Conservation (phyloP, 35 echinoderm and acorn worm species). For the Lytechinus variegatus region DNA sequence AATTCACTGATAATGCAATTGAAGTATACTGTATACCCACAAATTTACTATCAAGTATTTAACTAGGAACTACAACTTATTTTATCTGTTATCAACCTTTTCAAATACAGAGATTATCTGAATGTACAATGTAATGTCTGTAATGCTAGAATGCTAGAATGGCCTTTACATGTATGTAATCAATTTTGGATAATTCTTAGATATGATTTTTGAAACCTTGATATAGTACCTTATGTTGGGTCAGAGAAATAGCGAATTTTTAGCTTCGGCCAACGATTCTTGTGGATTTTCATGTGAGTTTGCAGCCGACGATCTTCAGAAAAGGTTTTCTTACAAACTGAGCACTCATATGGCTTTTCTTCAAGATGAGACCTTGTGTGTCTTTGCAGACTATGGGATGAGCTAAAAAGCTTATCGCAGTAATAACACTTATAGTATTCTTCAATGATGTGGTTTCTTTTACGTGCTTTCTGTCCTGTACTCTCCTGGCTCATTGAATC, state of each 20-base stretch:
- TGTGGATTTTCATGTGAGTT: conserved; percentile 26
- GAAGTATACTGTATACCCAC: too few species aligned
- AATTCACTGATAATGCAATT: too few species aligned
- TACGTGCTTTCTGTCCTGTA: conserved; percentile 27
- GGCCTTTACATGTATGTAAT: too few species aligned
- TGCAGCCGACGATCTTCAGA: not conserved
- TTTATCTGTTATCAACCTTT: too few species aligned
- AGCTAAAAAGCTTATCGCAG: not conserved
- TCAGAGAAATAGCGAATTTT: too few species aligned
- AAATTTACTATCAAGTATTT: too few species aligned
- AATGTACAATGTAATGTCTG: too few species aligned
- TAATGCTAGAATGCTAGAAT: too few species aligned
- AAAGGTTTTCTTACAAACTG: not conserved
- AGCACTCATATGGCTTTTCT: not conserved
- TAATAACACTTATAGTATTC: not conserved
- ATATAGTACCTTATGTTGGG: too few species aligned
- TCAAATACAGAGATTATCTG: too few species aligned
- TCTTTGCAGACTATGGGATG: not conserved
- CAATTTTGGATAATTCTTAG: too few species aligned
- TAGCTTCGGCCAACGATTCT: not conserved
- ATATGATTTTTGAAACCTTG: not conserved
- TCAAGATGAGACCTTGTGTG: not conserved
- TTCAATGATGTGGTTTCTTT: not conserved
- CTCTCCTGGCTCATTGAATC: not conserved
- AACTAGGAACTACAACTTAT: too few species aligned